Conservation (phyloP, 2,113 vertebrate genomes). For the Edolisoma coerulescens region DNA sequence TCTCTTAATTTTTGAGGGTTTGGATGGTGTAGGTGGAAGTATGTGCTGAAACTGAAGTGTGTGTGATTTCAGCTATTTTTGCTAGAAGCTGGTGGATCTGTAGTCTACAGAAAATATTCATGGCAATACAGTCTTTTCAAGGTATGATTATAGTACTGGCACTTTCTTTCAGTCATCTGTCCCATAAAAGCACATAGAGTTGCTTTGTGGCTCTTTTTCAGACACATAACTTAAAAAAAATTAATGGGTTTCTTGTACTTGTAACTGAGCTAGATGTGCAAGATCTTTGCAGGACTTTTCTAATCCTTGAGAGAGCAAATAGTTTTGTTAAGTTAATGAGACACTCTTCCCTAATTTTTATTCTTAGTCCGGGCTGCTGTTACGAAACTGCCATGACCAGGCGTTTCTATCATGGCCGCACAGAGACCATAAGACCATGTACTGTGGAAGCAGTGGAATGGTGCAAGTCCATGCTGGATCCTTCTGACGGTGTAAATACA, state of each 20-base stretch:
- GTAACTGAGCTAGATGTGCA: background rate
- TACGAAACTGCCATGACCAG: constrained; percentile 94
- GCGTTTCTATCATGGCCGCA: constrained; percentile 91
- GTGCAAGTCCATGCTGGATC: constrained; percentile 88
- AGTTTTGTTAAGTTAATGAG: background rate
- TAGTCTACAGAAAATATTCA: background rate
- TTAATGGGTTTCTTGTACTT: background rate
- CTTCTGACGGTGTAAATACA: constrained; percentile 70
- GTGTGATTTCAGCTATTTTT: background rate
- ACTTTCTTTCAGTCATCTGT: background rate
- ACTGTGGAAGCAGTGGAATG: constrained; percentile 85
- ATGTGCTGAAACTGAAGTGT: background rate
- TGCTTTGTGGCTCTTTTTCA: background rate
- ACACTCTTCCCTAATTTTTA: background rate
- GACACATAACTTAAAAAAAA: background rate
- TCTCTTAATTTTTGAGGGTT: background rate
- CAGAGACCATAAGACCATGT: constrained; percentile 90
- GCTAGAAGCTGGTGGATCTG: background rate
- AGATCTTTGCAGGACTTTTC: background rate
- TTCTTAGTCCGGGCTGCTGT: constrained; percentile 85
- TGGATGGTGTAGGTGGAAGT: background rate
- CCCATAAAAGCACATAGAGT: background rate
- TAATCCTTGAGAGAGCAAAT: background rate
- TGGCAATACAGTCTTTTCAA: background rate
- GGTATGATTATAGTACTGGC: background rate